Percentiles rank a stretch among this genome's conserved stretches.
Conservation (phyloP, 30 jellyfish, hydroid and myxozoan genomes). For the Phacellophora camtschatica region DNA sequence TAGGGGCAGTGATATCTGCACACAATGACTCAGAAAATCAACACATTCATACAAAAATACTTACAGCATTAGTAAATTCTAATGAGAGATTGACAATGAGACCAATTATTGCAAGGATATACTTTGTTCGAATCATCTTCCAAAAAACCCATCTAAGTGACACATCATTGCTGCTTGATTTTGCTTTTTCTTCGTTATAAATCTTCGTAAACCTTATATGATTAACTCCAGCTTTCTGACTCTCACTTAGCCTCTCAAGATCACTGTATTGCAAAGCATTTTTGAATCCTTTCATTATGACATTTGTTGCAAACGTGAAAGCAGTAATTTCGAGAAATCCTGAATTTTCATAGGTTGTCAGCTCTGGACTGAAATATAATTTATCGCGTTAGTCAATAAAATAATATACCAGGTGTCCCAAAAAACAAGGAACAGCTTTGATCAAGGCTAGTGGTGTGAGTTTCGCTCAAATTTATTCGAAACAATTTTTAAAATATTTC, state of each 20-base stretch:
- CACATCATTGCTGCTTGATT: neutral
- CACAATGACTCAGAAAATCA: too few species aligned
- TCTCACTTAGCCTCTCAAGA: conserved; percentile 24
- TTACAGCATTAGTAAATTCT: conserved; percentile 44
- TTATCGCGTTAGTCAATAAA: neutral
- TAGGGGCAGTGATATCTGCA: too few species aligned
- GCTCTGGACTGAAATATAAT: conserved; percentile 14
- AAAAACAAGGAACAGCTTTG: too few species aligned
- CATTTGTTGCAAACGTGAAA: conserved; percentile 41
- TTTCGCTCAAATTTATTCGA: too few species aligned
- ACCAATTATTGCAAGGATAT: conserved; percentile 1
- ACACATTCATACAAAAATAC: too few species aligned
- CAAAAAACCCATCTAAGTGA: conserved; percentile 33
- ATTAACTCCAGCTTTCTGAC: conserved; percentile 15
- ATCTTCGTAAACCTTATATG: conserved; percentile 1
- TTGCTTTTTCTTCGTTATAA: conserved; percentile 26
- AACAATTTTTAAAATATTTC: too few species aligned
- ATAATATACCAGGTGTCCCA: too few species aligned
- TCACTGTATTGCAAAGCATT: conserved; percentile 29
- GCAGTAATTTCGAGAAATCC: conserved; percentile 64
- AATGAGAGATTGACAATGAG: conserved; percentile 7
- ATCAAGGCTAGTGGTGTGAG: too few species aligned
- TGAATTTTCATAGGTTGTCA: conserved; percentile 27
- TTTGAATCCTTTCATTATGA: conserved; percentile 46
- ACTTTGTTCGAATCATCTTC: conserved; percentile 32